Evolutionary conservation across 2,797 vertebrate species (phyloP).

Genomic region (Brachyalestes nurse): DNA sequence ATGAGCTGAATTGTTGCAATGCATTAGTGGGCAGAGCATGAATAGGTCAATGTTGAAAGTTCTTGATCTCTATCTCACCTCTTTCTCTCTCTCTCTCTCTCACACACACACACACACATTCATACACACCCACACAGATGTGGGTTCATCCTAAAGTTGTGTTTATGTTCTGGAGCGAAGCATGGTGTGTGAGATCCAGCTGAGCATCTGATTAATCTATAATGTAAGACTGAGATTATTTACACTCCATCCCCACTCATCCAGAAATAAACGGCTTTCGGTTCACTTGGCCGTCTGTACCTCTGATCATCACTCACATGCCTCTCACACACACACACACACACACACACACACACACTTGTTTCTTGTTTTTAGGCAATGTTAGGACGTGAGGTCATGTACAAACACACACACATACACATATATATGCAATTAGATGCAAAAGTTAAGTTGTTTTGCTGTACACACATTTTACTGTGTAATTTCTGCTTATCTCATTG

Average conservation of each 20-base stretch:
- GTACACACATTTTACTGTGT: too few species aligned
- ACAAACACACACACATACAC: too few species aligned
- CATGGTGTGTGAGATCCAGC: conserved; percentile 52
- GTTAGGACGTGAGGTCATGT: too few species aligned
- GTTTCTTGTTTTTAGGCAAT: background rate
- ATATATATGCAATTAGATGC: too few species aligned
- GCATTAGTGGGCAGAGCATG: background rate
- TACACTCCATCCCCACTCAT: conserved; percentile 56
- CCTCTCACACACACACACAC: conserved; percentile 16
- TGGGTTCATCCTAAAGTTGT: conserved; percentile 59
- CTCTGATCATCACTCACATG: conserved; percentile 53
- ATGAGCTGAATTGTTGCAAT: background rate
- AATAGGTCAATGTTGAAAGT: background rate
- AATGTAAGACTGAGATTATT: conserved; percentile 55
- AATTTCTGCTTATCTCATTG: too few species aligned
- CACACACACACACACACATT: conserved; percentile 12
- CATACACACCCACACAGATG: conserved; percentile 25
- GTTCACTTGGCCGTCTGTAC: conserved; percentile 52
- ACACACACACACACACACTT: background rate
- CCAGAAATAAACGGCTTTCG: conserved; percentile 55
- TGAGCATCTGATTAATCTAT: conserved; percentile 58
- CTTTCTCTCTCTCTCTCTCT: background rate
- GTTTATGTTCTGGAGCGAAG: conserved; percentile 50
- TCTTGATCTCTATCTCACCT: conserved; percentile 17
- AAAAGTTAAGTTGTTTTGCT: too few species aligned